phyloP scores from a whole-genome alignment of 2,888 invertebrate genomes.

The Leucophora obtusa region DNA sequence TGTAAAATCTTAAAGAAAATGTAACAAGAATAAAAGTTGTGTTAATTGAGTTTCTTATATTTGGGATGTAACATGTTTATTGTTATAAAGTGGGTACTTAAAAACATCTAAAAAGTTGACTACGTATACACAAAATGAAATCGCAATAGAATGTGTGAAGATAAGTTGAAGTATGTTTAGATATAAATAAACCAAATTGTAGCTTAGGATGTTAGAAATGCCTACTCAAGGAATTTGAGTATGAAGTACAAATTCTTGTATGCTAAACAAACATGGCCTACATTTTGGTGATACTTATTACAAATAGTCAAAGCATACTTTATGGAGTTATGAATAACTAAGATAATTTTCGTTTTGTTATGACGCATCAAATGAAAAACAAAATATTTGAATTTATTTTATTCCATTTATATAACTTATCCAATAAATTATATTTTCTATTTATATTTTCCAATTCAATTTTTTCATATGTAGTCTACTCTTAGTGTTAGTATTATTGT shows the following conservation, averaged over 20 bases:
- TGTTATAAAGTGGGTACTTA: slow-evolving; percentile 24
- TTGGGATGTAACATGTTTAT: slow-evolving; percentile 36
- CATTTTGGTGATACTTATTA: neutral
- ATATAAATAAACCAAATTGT: neutral
- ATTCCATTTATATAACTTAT: too few species aligned
- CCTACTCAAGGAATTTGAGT: neutral
- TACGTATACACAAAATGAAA: slow-evolving; percentile 12
- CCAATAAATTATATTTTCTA: too few species aligned
- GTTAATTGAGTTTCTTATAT: slow-evolving; percentile 54
- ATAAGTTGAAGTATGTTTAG: neutral
- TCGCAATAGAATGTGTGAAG: neutral
- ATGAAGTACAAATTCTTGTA: neutral
- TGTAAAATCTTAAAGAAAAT: neutral
- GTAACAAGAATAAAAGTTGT: slow-evolving; percentile 25
- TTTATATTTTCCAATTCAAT: too few species aligned
- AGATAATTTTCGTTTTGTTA: too few species aligned
- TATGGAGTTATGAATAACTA: too few species aligned
- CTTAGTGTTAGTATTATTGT: too few species aligned
- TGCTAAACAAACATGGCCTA: neutral
- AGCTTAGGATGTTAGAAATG: neutral
- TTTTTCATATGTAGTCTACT: too few species aligned
- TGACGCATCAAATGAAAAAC: too few species aligned
- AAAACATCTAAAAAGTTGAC: neutral
- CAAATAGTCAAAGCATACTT: too few species aligned
- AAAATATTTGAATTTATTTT: too few species aligned